These are phyloP conservation scores for Chamaetylas fuelleborni DNA, from an alignment of 2,113 vertebrate species.

Conservation along the genomic window DNA sequence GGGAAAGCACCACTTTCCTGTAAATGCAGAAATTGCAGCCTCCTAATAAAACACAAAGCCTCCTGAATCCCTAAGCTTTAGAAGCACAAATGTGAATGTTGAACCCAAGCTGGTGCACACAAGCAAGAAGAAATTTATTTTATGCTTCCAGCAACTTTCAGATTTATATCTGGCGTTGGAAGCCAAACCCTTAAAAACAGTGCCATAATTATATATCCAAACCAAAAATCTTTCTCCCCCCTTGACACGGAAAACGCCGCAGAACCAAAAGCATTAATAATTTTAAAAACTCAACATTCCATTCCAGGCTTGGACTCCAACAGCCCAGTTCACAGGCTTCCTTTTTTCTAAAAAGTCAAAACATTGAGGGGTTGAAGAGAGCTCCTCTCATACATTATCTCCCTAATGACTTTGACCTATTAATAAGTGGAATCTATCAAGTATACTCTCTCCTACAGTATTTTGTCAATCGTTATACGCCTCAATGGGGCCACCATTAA, in stretches of 20 bases:
- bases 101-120: neutral
- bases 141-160: neutral
- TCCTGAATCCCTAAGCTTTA: neutral
- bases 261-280: neutral
- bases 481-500: slow-evolving; percentile 60
- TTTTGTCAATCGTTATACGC: slow-evolving; percentile 59
- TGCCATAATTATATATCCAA: neutral
- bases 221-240: neutral
- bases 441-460: slow-evolving; percentile 42
- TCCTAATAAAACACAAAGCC: neutral
- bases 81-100: neutral
- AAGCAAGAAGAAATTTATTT: neutral
- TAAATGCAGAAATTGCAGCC: neutral
- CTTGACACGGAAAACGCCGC: neutral
- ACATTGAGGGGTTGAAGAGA: neutral
- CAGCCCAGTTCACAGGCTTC: neutral
- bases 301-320: neutral
- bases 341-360: slow-evolving; percentile 30
- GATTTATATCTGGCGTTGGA: neutral
- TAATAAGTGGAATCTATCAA: slow-evolving; percentile 67
- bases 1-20: neutral
- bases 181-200: neutral
- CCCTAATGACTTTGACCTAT: slow-evolving; percentile 63
- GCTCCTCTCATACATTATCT: slow-evolving; percentile 45
- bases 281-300: neutral